Conservation (phyloP, 1,140 invertebrate genomes). For the Ceratoteleas bidentatus region DNA sequence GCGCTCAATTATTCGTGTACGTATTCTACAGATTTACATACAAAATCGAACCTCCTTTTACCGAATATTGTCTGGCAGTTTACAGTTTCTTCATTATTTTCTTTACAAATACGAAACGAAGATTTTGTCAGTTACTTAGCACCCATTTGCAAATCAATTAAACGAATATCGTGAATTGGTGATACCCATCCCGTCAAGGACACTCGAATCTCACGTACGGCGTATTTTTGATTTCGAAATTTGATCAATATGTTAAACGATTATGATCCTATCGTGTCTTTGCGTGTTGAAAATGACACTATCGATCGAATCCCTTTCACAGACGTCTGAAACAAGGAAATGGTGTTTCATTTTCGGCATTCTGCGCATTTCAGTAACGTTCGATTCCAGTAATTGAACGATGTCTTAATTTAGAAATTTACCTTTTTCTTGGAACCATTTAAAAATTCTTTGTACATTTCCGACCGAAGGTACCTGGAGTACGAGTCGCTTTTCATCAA, state of each 20-base stretch:
- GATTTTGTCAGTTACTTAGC: constrained; percentile 25
- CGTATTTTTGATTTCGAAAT: constrained; percentile 26
- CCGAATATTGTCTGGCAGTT: constrained; percentile 59
- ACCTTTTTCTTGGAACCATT: constrained; percentile 97
- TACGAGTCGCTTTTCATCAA: constrained; percentile 99
- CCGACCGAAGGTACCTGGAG: constrained; percentile 97
- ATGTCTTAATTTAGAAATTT: too few relatives aligned
- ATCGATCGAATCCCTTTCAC: constrained; percentile 93
- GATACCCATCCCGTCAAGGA: constrained; percentile 21
- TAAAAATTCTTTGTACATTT: constrained; percentile 99
- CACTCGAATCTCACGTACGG: constrained; percentile 2
- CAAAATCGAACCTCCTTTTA: constrained; percentile 56
- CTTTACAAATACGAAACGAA: constrained; percentile 30
- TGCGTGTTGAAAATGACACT: constrained; percentile 89
- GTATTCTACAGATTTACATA: constrained; percentile 47
- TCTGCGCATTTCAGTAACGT: too few relatives aligned
- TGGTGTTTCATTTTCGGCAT: neutral
- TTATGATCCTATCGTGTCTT: constrained; percentile 83
- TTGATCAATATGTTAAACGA: constrained; percentile 13
- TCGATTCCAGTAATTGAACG: too few relatives aligned
- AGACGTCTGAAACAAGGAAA: constrained; percentile 85
- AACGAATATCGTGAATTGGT: constrained; percentile 27
- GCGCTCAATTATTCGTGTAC: constrained; percentile 40
- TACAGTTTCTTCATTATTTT: constrained; percentile 21
- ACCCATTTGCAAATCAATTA: constrained; percentile 38